Base-by-base conservation (phyloP, 2,113 vertebrate genomes). In the Microtus richardsoni region DNA sequence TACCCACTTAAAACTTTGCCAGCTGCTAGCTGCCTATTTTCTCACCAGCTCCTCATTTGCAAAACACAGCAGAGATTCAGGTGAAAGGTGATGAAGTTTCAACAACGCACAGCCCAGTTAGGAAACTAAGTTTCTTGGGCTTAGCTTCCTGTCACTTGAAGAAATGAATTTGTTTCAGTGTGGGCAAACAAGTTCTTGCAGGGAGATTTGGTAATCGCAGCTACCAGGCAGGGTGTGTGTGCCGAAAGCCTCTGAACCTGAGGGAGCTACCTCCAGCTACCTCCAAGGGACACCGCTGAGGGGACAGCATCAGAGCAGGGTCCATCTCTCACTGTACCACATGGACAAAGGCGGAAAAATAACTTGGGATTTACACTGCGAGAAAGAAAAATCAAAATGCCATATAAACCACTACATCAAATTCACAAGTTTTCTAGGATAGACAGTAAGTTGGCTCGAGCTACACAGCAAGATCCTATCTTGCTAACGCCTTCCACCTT, bases 1-100 rank as follows among this genome's bases (percentile, higher is more conserved):
- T 96, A 88, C 91, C 84, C 89, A 94, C 95, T 96, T 97, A 94
- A 79, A 97, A 94, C 93, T 91, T 93, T 16, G 68, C 93, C 92
- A 84, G 91, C 91, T 95, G 70, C 5, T 4, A 91, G 90, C 30
- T 49, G 96, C 82, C 14, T 58, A 71, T 77, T 95, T 96, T 71
- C 96, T 95, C 91, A 89, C 62, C 41, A 47, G 89, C 93, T 95
- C 95, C 97, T 97, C 93, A 96, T 96, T 96, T 97, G 97, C 97
- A 97, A 97, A 96, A 91, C 83, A 87, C 52, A 58, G 83, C 47
- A 70, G 96, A 94, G 89, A 95, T 68, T 73, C 78, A 26, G 97
- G 97, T 89, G 93, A 97, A 95, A 97, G 97, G 97, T 94, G 97
- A 95, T 0, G 30, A 94, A 96, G 93, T 94, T 97, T 96, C 73